Evolutionary conservation across 2,888 invertebrate species (phyloP).

Genomic region (Hedychridium roseum): DNA sequence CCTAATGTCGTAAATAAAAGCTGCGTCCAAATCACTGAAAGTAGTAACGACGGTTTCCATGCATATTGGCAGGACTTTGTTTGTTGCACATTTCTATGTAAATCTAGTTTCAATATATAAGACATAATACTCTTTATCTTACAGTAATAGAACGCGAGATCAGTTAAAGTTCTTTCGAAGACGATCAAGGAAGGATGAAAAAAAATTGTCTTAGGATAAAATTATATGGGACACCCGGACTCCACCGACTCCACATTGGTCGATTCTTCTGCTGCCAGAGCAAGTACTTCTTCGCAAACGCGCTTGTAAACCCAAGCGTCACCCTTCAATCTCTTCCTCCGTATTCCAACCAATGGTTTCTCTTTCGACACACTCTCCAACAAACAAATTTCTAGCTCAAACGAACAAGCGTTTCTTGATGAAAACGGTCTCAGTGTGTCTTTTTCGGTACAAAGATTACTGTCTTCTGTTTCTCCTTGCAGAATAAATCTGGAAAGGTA

Average conservation of each 20-base stretch:
- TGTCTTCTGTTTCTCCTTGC: slow-evolving; percentile 70
- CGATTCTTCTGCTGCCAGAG: slow-evolving; percentile 64
- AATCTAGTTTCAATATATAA: too few species aligned
- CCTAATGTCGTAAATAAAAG: too few species aligned
- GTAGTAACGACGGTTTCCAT: too few species aligned
- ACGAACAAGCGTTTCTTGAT: slow-evolving; percentile 66
- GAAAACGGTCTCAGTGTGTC: slow-evolving; percentile 38
- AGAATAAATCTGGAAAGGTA: slow-evolving; percentile 69
- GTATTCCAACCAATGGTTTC: slow-evolving; percentile 69
- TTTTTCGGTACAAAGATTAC: slow-evolving; percentile 36
- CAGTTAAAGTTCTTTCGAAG: too few species aligned
- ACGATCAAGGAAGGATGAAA: not conserved
- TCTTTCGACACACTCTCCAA: slow-evolving; percentile 61
- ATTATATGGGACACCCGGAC: slow-evolving; percentile 50
- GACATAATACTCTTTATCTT: too few species aligned
- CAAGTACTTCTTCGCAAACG: slow-evolving; percentile 77
- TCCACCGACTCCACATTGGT: slow-evolving; percentile 37
- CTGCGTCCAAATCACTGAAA: too few species aligned
- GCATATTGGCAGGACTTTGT: too few species aligned
- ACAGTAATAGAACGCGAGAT: too few species aligned
- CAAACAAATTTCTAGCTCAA: slow-evolving; percentile 76
- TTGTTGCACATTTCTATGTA: too few species aligned
- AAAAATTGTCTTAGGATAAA: not conserved
- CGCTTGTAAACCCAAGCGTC: slow-evolving; percentile 84
- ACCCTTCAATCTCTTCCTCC: slow-evolving; percentile 78